phyloP scores from a whole-genome alignment of 2,888 invertebrate species.

The Melinopterus prodromus region DNA sequence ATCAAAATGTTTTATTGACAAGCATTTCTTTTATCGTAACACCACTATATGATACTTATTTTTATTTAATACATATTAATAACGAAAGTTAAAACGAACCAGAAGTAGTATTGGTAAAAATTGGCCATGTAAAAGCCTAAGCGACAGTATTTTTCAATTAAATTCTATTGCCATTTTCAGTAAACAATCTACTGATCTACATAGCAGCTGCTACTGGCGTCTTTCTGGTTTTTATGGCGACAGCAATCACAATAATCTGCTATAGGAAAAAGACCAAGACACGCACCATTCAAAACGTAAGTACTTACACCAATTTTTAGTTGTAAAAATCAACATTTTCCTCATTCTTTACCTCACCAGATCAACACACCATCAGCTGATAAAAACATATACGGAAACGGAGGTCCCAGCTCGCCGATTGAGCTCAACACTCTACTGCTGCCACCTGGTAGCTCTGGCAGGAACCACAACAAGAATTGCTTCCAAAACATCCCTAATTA shows the following conservation, averaged over 20 bases:
- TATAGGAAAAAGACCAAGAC: slow-evolving; percentile 67
- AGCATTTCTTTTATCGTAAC: too few species aligned
- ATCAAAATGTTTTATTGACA: too few species aligned
- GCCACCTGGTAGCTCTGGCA: slow-evolving; percentile 63
- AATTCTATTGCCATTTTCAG: not conserved
- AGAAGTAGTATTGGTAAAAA: too few species aligned
- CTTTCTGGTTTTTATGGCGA: slow-evolving; percentile 64
- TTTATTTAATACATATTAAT: too few species aligned
- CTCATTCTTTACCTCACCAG: slow-evolving; percentile 44
- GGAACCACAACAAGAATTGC: slow-evolving; percentile 54
- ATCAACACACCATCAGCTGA: slow-evolving; percentile 76
- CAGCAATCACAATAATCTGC: slow-evolving; percentile 69
- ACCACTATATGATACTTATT: too few species aligned
- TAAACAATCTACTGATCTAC: slow-evolving; percentile 83
- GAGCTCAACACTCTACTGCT: slow-evolving; percentile 84
- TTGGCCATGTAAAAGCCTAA: too few species aligned
- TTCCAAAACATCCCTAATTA: slow-evolving; percentile 80
- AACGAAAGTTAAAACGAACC: too few species aligned
- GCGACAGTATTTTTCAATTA: not conserved
- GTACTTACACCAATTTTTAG: slow-evolving; percentile 41
- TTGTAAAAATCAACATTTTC: not conserved
- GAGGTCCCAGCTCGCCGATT: slow-evolving; percentile 78
- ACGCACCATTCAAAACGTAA: slow-evolving; percentile 71
- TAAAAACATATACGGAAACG: slow-evolving; percentile 85
- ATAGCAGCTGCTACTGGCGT: slow-evolving; percentile 72